Conservation (phyloP, 2,797 vertebrate genomes). For the Dicrostonyx torquatus region DNA sequence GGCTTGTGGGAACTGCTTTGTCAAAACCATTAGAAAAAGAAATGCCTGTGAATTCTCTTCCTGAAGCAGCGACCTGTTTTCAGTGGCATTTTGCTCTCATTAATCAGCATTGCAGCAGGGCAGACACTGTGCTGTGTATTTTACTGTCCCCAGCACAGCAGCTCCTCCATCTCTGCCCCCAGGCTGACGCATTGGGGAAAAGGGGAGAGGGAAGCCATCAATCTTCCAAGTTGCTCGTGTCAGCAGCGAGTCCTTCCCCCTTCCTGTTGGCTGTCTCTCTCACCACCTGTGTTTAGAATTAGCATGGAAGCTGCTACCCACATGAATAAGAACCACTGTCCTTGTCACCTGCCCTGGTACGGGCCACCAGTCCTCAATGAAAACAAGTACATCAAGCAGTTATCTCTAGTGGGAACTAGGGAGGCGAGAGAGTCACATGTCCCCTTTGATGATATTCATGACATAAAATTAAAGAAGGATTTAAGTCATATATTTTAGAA, state of each 20-base stretch:
- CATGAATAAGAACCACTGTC: constrained; percentile 78
- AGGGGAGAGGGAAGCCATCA: constrained; percentile 97
- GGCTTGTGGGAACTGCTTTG: constrained; percentile 73
- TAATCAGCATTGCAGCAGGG: constrained; percentile 93
- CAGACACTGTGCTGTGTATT: constrained; percentile 86
- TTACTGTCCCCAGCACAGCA: constrained; percentile 91
- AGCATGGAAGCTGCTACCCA: constrained; percentile 80
- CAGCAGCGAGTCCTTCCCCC: constrained; percentile 91
- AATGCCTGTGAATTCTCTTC: constrained; percentile 85
- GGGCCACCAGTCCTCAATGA: constrained; percentile 62
- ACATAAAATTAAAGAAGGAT: constrained; percentile 54
- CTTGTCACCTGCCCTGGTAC: constrained; percentile 84
- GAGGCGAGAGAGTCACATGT: neutral
- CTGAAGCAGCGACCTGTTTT: constrained; percentile 89
- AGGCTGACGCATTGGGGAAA: constrained; percentile 92
- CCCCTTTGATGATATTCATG: neutral
- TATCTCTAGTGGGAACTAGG: neutral
- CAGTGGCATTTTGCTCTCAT: constrained; percentile 94
- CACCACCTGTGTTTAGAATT: constrained; percentile 88
- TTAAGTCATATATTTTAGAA: constrained; percentile 61
- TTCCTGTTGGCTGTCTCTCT: constrained; percentile 84
- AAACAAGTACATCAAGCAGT: constrained; percentile 41
- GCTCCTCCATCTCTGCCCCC: constrained; percentile 91
- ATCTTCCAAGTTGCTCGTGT: constrained; percentile 95
- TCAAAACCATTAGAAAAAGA: constrained; percentile 84